phyloP scores from a whole-genome alignment of 1,140 invertebrate genomes.

The Camponotus vicinus region DNA sequence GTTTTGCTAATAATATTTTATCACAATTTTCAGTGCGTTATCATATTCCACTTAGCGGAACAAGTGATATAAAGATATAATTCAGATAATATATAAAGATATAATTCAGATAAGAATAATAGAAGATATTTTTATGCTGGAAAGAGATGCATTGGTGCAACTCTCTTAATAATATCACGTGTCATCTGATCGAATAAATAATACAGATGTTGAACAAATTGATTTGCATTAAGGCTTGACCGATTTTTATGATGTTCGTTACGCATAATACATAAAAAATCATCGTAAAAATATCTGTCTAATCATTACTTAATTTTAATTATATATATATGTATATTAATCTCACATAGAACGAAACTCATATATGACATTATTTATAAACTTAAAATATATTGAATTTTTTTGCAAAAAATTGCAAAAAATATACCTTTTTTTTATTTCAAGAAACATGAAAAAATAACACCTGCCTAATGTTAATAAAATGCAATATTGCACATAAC shows the following conservation, averaged over 20 bases:
- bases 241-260: background rate
- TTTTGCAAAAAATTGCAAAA: too few relatives aligned
- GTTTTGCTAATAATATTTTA: background rate
- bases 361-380: background rate
- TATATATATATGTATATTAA: background rate
- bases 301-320: too few relatives aligned
- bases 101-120: background rate
- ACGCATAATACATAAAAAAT: conserved; percentile 4
- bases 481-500: background rate
- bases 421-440: background rate
- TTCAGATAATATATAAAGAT: background rate
- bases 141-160: background rate
- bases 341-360: background rate
- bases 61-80: background rate
- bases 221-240: background rate
- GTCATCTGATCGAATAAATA: background rate
- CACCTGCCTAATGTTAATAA: background rate
- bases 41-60: background rate
- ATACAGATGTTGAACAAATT: background rate
- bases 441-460: background rate
- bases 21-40: background rate
- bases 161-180: background rate
- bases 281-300: background rate
- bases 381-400: background rate
- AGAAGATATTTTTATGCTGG: background rate